A percentile compares a stretch with the other conserved stretches of the same genome.
These are phyloP conservation scores for Scylla paramamosain DNA, from an alignment of 1,140 invertebrate species.

Conservation along the genomic window DNA sequence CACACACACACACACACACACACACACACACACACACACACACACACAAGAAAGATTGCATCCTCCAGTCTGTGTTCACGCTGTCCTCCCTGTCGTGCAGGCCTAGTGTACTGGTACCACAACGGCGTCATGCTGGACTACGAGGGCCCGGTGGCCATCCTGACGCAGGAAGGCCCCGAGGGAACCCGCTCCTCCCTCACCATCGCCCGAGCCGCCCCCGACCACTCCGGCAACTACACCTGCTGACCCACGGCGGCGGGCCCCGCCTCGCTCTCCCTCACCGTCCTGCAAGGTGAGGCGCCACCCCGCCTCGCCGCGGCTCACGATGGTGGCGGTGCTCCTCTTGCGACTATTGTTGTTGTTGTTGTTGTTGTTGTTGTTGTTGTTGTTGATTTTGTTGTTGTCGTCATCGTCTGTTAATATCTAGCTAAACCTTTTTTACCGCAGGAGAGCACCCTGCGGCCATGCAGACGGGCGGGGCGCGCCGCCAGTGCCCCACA, in stretches of 20 bases:
- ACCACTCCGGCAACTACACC: constrained; percentile 65
- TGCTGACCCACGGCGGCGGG: constrained; percentile 64
- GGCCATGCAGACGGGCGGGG: constrained; percentile 65
- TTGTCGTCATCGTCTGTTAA: too few species aligned
- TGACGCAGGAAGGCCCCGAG: background rate
- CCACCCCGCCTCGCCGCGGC: background rate
- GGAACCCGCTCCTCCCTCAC: constrained; percentile 37
- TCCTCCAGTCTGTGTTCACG: too few species aligned
- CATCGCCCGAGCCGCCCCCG: constrained; percentile 33
- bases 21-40: too few species aligned
- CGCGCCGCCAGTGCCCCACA: background rate
- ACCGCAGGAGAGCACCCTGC: constrained; percentile 66
- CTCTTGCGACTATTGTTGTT: background rate
- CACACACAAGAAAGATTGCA: too few species aligned
- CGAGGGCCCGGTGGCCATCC: constrained; percentile 51
- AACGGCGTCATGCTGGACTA: constrained; percentile 59
- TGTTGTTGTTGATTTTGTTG: background rate
- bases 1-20: too few species aligned
- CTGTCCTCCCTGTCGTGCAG: background rate
- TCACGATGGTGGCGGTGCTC: background rate
- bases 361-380: background rate
- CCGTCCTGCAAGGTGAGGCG: constrained; percentile 47
- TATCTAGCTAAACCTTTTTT: background rate
- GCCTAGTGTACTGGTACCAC: constrained; percentile 63
- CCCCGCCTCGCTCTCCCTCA: constrained; percentile 51